Evolutionary conservation across 2,797 vertebrate species (phyloP).

Genomic region (Nyctalus aviator): DNA sequence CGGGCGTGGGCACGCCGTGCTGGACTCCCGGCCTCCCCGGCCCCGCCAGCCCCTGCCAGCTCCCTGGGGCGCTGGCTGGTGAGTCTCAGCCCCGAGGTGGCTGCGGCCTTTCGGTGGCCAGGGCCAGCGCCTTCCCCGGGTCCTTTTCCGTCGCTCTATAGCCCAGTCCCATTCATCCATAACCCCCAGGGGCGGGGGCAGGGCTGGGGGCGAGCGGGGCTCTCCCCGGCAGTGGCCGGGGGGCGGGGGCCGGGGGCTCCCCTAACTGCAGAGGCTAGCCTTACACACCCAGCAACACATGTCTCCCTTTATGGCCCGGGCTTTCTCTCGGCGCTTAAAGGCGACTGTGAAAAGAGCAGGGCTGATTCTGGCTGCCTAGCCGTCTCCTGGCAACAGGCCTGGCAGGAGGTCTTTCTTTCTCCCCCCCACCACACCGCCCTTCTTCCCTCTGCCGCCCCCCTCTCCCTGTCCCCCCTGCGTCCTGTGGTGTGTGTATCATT

Average conservation of each 20-base stretch:
- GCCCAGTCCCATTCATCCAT: slow-evolving; percentile 35
- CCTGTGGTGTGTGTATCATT: slow-evolving; percentile 89
- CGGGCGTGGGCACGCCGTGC: not conserved
- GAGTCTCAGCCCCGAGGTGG: slow-evolving; percentile 3
- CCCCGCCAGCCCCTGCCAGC: not conserved
- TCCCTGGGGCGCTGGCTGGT: not conserved
- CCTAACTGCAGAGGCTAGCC: slow-evolving; percentile 88
- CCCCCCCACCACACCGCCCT: slow-evolving; percentile 85
- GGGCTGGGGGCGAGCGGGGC: slow-evolving; percentile 43
- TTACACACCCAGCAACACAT: slow-evolving; percentile 93
- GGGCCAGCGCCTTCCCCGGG: not conserved
- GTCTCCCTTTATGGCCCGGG: slow-evolving; percentile 94
- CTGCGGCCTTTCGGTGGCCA: not conserved
- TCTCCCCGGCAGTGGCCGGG: slow-evolving; percentile 40
- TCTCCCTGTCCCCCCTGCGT: slow-evolving; percentile 88
- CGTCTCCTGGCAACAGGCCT: slow-evolving; percentile 97
- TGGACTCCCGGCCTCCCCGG: not conserved
- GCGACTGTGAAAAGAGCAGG: slow-evolving; percentile 96
- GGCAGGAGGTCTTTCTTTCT: slow-evolving; percentile 94
- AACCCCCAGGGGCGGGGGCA: slow-evolving; percentile 54
- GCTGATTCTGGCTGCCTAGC: slow-evolving; percentile 95
- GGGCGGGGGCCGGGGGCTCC: slow-evolving; percentile 71
- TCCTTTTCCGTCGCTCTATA: not conserved
- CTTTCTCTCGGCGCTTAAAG: slow-evolving; percentile 91
- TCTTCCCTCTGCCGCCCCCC: slow-evolving; percentile 86